phyloP scores from a whole-genome alignment of 2,888 invertebrate species.

The Dynastes maya region DNA sequence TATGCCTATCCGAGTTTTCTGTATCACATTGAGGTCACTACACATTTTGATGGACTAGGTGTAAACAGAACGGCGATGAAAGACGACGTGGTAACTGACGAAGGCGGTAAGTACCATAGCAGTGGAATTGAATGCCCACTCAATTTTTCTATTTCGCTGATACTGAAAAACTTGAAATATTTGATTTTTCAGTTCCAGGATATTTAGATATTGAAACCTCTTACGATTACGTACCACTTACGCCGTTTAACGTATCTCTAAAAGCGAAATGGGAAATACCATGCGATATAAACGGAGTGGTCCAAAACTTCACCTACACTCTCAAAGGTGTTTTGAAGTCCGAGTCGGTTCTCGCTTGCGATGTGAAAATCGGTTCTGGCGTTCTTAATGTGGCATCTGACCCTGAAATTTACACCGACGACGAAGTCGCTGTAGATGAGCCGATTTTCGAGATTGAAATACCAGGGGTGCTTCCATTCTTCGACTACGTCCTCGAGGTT shows the following conservation, averaged over 20 bases:
- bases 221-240: not conserved
- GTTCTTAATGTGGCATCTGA: not conserved
- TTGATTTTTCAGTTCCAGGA: constrained; percentile 10
- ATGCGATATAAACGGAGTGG: constrained; percentile 6
- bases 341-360: not conserved
- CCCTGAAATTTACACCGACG: not conserved
- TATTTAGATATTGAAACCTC: not conserved
- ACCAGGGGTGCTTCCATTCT: not conserved
- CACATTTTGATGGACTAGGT: not conserved
- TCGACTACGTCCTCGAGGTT: not conserved
- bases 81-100: not conserved
- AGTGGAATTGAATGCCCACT: too few species aligned
- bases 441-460: not conserved
- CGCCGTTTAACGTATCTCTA: not conserved
- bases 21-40: not conserved
- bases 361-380: not conserved
- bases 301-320: not conserved
- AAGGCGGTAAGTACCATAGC: not conserved
- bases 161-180: not conserved
- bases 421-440: too few species aligned
- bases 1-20: not conserved
- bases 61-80: not conserved
- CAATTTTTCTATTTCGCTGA: too few species aligned
- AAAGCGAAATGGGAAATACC: constrained; percentile 14
- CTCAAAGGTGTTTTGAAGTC: not conserved